phyloP scores from a whole-genome alignment of 2,113 vertebrate genomes.

The Microcebus lehilahytsara region DNA sequence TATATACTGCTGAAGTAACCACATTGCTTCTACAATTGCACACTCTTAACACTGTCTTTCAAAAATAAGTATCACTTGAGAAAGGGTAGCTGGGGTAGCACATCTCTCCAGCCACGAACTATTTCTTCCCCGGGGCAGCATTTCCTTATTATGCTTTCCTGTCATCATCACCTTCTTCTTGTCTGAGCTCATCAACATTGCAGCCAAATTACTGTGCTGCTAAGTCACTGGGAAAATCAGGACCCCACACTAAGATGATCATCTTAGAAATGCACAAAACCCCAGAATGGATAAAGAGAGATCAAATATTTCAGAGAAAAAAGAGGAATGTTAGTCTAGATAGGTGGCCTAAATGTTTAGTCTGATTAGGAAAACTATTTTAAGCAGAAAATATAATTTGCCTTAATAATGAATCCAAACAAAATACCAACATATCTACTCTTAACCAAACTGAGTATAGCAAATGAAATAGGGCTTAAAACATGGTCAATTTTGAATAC shows the following conservation, averaged over 20 bases:
- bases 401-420: slow-evolving; percentile 21
- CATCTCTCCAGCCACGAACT: neutral
- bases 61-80: slow-evolving; percentile 43
- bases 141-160: slow-evolving; percentile 20
- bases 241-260: slow-evolving; percentile 55
- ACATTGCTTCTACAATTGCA: slow-evolving; percentile 1
- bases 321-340: neutral
- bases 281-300: neutral
- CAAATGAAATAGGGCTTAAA: neutral
- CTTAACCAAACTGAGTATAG: neutral
- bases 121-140: slow-evolving; percentile 20
- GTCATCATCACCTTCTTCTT: slow-evolving; percentile 41
- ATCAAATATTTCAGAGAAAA: neutral
- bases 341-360: neutral
- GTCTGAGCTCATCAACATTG: slow-evolving; percentile 26
- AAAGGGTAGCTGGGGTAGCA: neutral
- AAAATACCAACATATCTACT: neutral
- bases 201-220: neutral
- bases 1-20: neutral
- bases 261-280: neutral
- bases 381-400: slow-evolving; percentile 2
- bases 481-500: neutral
- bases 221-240: neutral
- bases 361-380: slow-evolving; percentile 5
- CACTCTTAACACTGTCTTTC: slow-evolving; percentile 36